These are phyloP conservation scores for Eurypyga helias DNA, from an alignment of 2,113 vertebrate genomes.

Conservation along the genomic window DNA sequence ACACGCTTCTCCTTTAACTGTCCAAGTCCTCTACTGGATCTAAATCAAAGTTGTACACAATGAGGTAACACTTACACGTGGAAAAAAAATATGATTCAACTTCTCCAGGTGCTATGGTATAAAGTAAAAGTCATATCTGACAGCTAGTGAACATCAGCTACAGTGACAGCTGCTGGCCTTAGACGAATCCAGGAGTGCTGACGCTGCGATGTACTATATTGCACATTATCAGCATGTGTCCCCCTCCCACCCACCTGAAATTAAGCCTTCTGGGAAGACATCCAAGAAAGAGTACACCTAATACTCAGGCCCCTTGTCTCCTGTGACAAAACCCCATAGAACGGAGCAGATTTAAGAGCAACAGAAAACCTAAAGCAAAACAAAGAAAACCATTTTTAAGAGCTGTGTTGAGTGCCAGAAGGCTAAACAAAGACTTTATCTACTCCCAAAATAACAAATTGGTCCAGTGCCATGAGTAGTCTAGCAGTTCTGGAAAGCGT, in stretches of 20 bases:
- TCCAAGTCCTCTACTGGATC: not conserved
- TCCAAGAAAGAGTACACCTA: slow-evolving; percentile 49
- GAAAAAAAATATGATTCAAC: not conserved
- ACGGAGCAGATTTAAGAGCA: slow-evolving; percentile 16
- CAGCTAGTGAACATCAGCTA: not conserved
- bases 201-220: not conserved
- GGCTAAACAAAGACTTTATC: slow-evolving; percentile 63
- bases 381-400: slow-evolving; percentile 62
- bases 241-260: slow-evolving; percentile 9
- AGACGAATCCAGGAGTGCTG: slow-evolving; percentile 9
- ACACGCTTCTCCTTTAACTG: not conserved
- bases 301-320: slow-evolving; percentile 12
- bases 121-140: slow-evolving; percentile 1
- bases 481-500: slow-evolving; percentile 34
- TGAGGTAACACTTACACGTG: not conserved
- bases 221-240: not conserved
- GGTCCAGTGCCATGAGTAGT: slow-evolving; percentile 19
- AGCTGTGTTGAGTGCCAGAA: slow-evolving; percentile 46
- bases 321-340: slow-evolving; percentile 28
- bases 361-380: slow-evolving; percentile 59
- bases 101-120: not conserved
- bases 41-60: not conserved
- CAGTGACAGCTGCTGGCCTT: not conserved
- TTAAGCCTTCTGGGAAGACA: slow-evolving; percentile 45
- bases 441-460: slow-evolving; percentile 47